phyloP scores from a whole-genome alignment of 2,888 invertebrate genomes.

The Rambutsinella grinnellia region DNA sequence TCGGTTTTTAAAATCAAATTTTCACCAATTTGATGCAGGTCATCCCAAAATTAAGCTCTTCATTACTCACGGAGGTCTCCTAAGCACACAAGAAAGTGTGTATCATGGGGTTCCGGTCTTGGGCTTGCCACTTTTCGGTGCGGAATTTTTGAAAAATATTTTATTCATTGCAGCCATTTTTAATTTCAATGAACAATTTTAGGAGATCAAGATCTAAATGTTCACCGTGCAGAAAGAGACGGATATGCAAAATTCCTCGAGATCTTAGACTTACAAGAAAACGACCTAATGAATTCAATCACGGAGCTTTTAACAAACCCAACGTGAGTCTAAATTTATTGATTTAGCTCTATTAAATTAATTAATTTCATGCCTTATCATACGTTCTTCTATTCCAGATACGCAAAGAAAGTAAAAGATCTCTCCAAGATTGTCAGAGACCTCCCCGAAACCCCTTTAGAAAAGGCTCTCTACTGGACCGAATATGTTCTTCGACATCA shows the following conservation, averaged over 20 bases:
- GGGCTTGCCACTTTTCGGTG: conserved; percentile 68
- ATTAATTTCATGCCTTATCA: neutral
- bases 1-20: neutral
- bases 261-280: conserved; percentile 71
- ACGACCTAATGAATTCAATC: conserved; percentile 67
- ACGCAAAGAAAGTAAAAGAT: conserved; percentile 17
- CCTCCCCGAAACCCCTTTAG: conserved; percentile 25
- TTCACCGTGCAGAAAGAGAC: conserved; percentile 71
- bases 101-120: conserved; percentile 75
- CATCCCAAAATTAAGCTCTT: conserved; percentile 74
- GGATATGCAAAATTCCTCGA: conserved; percentile 72
- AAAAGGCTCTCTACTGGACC: conserved; percentile 33
- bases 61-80: conserved; percentile 78
- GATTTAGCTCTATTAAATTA: neutral
- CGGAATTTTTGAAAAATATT: neutral
- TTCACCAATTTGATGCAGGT: conserved; percentile 67
- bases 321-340: too few relatives aligned
- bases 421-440: conserved; percentile 23
- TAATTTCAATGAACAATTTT: too few relatives aligned
- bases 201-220: conserved; percentile 70
- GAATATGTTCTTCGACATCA: conserved; percentile 66
- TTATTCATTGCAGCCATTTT: neutral
- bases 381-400: conserved; percentile 3
- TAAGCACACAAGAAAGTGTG: conserved; percentile 76
- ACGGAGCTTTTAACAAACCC: conserved; percentile 38